phyloP scores from a whole-genome alignment of 2,113 vertebrate genomes.

The Cochlearius cochlearius region DNA sequence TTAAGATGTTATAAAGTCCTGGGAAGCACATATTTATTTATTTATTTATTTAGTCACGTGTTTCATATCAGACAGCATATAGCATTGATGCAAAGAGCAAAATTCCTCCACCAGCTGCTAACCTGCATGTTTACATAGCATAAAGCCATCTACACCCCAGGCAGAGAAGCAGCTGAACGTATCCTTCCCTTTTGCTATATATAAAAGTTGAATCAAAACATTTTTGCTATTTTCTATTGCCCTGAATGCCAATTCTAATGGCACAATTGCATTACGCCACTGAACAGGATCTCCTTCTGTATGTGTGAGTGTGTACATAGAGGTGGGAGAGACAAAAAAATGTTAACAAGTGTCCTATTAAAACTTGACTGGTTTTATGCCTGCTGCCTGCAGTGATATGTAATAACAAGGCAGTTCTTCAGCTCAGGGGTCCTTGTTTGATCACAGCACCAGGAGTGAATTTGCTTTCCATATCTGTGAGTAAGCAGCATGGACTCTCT shows the following conservation, averaged over 20 bases:
- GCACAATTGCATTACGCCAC: background rate
- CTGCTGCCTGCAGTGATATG: slow-evolving; percentile 62
- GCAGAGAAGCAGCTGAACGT: background rate
- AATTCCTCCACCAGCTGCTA: background rate
- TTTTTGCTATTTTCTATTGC: background rate
- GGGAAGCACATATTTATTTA: background rate
- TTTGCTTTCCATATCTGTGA: slow-evolving; percentile 66
- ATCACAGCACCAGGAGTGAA: slow-evolving; percentile 68
- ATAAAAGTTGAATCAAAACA: background rate
- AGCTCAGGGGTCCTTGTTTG: slow-evolving; percentile 65
- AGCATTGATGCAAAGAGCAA: background rate
- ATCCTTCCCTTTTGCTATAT: background rate
- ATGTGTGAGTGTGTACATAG: background rate
- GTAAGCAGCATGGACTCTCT: slow-evolving; percentile 8
- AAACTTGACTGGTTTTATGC: slow-evolving; percentile 40
- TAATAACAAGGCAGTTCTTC: slow-evolving; percentile 66
- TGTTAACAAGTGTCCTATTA: slow-evolving; percentile 57
- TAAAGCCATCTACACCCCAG: background rate
- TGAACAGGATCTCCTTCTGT: background rate
- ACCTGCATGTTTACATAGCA: background rate
- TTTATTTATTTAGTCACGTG: background rate
- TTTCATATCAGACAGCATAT: background rate
- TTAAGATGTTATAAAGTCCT: background rate
- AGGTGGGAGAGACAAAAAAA: slow-evolving; percentile 2
- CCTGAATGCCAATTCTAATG: background rate